Evolutionary conservation across 1,140 invertebrate species (phyloP).

Genomic region (Battus philenor): DNA sequence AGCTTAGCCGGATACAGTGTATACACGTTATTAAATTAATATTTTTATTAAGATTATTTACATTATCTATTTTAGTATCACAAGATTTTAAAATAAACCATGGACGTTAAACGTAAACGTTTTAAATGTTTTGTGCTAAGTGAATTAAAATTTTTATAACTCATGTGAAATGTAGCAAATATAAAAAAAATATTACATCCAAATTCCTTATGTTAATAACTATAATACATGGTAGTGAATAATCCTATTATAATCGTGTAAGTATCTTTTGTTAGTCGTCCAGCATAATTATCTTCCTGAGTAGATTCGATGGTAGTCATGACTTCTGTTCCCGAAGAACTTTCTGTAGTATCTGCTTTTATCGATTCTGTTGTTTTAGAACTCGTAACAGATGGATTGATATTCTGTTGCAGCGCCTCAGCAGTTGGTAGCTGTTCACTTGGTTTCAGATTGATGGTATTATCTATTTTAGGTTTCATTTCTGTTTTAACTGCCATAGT

Average conservation of each 20-base stretch:
- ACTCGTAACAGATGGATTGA: slow-evolving; percentile 20
- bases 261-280: background rate
- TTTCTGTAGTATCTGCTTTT: background rate
- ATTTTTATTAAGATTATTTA: slow-evolving; percentile 20
- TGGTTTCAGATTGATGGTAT: slow-evolving; percentile 27
- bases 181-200: too few relatives aligned
- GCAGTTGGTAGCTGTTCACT: slow-evolving; percentile 48
- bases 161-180: too few relatives aligned
- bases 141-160: too few relatives aligned
- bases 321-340: background rate
- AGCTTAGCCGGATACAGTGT: too few relatives aligned
- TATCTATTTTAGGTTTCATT: slow-evolving; percentile 21
- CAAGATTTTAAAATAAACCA: slow-evolving; percentile 22
- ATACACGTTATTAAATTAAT: slow-evolving; percentile 1
- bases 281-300: background rate
- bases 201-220: too few relatives aligned
- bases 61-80: slow-evolving; percentile 29
- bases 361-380: background rate
- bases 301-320: background rate
- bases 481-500: slow-evolving; percentile 18
- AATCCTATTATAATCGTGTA: background rate
- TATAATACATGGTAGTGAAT: background rate
- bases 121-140: too few relatives aligned
- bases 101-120: slow-evolving; percentile 16
- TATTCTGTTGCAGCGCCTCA: slow-evolving; percentile 51